Evolutionary conservation across 2,888 invertebrate genomes (phyloP).

Genomic region (Hypena proboscidalis): DNA sequence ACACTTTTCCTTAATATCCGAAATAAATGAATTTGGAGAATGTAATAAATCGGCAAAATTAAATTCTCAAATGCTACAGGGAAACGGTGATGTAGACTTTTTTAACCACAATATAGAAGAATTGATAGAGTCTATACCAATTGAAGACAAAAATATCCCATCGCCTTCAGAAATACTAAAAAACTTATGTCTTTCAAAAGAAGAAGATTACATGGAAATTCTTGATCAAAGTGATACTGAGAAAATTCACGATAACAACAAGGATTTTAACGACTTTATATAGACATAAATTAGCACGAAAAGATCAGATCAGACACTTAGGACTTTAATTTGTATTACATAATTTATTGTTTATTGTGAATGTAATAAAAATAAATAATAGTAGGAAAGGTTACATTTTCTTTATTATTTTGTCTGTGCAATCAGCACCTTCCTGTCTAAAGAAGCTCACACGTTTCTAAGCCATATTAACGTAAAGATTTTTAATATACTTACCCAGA

Average conservation of each 20-base stretch:
- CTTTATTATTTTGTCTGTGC: too few relatives aligned
- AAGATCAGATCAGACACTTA: too few relatives aligned
- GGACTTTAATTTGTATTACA: too few relatives aligned
- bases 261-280: conserved; percentile 55
- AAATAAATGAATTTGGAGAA: conserved; percentile 47
- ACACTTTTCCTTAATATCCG: conserved; percentile 68
- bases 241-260: conserved; percentile 46
- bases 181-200: conserved; percentile 85
- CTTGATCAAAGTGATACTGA: conserved; percentile 39
- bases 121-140: conserved; percentile 60
- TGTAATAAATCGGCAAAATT: conserved; percentile 9
- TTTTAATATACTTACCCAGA: too few relatives aligned
- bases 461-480: too few relatives aligned
- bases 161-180: conserved; percentile 88
- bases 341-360: neutral
- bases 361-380: too few relatives aligned
- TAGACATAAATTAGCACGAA: conserved; percentile 36
- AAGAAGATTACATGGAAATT: conserved; percentile 63
- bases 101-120: conserved; percentile 69
- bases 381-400: too few relatives aligned
- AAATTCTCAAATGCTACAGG: conserved; percentile 19
- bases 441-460: too few relatives aligned
- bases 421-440: too few relatives aligned
- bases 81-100: conserved; percentile 54
- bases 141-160: conserved; percentile 81